These are phyloP conservation scores for Lepus timidus DNA, from an alignment of 2,113 vertebrate genomes.

Conservation along the genomic window DNA sequence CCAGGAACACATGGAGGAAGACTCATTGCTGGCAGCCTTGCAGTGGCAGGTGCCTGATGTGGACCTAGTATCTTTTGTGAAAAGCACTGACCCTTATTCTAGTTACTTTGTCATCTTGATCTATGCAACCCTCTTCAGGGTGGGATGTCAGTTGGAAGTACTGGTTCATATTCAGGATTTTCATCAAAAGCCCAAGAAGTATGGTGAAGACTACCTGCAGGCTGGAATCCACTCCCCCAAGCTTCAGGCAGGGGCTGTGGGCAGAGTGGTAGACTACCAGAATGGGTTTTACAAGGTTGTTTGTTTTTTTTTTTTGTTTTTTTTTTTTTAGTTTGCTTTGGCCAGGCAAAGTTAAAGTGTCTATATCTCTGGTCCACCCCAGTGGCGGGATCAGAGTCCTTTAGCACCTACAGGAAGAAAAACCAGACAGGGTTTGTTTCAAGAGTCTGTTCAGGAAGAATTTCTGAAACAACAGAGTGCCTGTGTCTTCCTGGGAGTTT, in stretches of 20 bases:
- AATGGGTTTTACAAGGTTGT: slow-evolving; percentile 95
- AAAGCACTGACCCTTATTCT: slow-evolving; percentile 92
- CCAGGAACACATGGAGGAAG: slow-evolving; percentile 91
- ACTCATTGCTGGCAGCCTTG: slow-evolving; percentile 90
- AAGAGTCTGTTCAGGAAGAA: slow-evolving; percentile 94
- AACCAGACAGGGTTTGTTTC: slow-evolving; percentile 94
- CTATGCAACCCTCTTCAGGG: slow-evolving; percentile 84
- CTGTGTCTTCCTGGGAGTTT: slow-evolving; percentile 93
- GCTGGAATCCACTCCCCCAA: slow-evolving; percentile 93
- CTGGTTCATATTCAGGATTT: slow-evolving; percentile 94
- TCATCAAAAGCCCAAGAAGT: slow-evolving; percentile 92
- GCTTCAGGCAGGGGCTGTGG: slow-evolving; percentile 93
- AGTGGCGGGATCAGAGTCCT: slow-evolving; percentile 95
- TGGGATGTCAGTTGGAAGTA: slow-evolving; percentile 93
- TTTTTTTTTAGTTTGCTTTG: slow-evolving; percentile 93
- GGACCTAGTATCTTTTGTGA: slow-evolving; percentile 82
- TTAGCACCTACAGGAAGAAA: slow-evolving; percentile 91
- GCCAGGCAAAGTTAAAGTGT: slow-evolving; percentile 92
- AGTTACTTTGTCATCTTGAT: slow-evolving; percentile 93
- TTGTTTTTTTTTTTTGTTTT: slow-evolving; percentile 66
- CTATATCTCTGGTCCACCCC: slow-evolving; percentile 94
- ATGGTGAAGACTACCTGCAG: slow-evolving; percentile 96
- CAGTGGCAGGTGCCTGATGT: slow-evolving; percentile 88
- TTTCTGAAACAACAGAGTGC: slow-evolving; percentile 94
- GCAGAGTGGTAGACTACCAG: slow-evolving; percentile 92